phyloP scores from a whole-genome alignment of 1,140 invertebrate species.

The Diprion similis region DNA sequence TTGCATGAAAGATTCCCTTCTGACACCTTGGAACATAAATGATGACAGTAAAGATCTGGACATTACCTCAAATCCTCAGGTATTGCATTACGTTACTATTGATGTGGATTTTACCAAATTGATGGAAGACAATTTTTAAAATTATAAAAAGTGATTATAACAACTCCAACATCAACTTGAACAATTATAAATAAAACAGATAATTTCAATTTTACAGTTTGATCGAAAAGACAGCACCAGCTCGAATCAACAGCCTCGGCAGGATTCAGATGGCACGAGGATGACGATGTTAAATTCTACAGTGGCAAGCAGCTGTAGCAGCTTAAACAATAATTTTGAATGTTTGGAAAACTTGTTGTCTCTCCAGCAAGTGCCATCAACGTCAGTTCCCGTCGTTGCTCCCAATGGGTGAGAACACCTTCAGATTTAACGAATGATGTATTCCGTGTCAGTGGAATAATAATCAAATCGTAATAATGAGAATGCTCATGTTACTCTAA shows the following conservation, averaged over 20 bases:
- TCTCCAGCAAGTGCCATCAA: constrained; percentile 40
- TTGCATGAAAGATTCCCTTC: constrained; percentile 55
- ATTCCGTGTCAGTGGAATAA: neutral
- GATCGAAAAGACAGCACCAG: constrained; percentile 38
- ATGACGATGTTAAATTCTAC: constrained; percentile 53
- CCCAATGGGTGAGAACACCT: constrained; percentile 53
- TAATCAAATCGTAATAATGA: constrained; percentile 11
- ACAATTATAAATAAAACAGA: neutral
- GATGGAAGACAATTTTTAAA: too few species aligned
- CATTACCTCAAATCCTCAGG: constrained; percentile 66
- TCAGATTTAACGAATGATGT: constrained; percentile 3
- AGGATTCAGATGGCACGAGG: constrained; percentile 49
- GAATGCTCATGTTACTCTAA: constrained; percentile 22
- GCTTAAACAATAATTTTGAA: constrained; percentile 55
- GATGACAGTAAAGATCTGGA: constrained; percentile 57
- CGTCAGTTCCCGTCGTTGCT: constrained; percentile 47
- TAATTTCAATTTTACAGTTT: constrained; percentile 36
- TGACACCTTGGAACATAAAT: constrained; percentile 57
- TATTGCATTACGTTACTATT: constrained; percentile 33
- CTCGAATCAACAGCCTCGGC: constrained; percentile 32
- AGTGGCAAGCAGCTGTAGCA: constrained; percentile 45
- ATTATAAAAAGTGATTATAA: neutral
- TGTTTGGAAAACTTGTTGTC: constrained; percentile 32
- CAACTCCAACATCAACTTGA: neutral
- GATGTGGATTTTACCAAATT: constrained; percentile 8